Evolutionary conservation across 2,888 invertebrate species (phyloP).

Genomic region (Hypercompe scribonia): DNA sequence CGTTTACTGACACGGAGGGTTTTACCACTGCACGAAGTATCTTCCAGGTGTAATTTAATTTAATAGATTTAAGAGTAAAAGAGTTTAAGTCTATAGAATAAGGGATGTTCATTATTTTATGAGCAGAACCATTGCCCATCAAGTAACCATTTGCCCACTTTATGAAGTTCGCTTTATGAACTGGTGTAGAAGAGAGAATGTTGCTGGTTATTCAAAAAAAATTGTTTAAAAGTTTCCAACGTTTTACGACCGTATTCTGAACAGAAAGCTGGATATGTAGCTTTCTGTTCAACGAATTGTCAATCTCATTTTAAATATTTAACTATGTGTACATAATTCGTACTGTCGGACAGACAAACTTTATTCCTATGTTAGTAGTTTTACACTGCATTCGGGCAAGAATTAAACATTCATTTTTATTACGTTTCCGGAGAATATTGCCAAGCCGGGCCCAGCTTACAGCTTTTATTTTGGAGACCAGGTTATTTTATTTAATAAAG

Average conservation of each 20-base stretch:
- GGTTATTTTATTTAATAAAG: slow-evolving; percentile 49
- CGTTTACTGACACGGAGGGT: neutral
- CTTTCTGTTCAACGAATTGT: neutral
- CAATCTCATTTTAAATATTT: neutral
- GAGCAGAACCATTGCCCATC: no score
- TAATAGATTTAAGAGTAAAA: no score
- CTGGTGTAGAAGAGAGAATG: neutral
- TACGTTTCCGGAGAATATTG: slow-evolving; percentile 53
- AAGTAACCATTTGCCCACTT: no score
- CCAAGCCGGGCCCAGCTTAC: slow-evolving; percentile 27
- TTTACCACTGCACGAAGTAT: no score
- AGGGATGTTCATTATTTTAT: no score
- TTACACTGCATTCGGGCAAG: slow-evolving; percentile 52
- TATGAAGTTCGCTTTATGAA: neutral
- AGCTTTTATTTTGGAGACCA: slow-evolving; percentile 50
- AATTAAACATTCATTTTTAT: slow-evolving; percentile 66
- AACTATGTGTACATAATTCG: neutral
- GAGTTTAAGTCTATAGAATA: no score
- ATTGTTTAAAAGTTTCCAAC: no score
- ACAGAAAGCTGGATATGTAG: no score
- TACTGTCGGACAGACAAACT: slow-evolving; percentile 24
- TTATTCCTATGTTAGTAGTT: slow-evolving; percentile 23
- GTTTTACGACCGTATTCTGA: neutral
- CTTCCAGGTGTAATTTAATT: no score
- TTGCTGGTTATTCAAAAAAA: neutral